phyloP scores from a whole-genome alignment of 2,888 invertebrate genomes.

The Hyposoter dolosus region DNA sequence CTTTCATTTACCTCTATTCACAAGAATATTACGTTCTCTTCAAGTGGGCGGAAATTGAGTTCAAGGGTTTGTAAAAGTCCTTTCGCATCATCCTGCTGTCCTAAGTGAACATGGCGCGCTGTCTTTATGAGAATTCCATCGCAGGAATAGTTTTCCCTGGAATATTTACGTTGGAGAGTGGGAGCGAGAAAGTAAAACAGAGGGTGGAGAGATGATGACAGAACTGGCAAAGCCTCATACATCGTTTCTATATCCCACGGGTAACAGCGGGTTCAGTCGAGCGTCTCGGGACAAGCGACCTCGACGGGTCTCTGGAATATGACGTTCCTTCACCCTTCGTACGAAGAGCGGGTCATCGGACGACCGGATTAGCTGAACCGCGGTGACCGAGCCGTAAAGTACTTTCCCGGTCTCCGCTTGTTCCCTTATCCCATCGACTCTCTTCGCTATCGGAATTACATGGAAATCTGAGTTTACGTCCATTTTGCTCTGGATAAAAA shows the following conservation, averaged over 20 bases:
- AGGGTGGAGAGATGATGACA: conserved; percentile 22
- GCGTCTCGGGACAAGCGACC: conserved; percentile 61
- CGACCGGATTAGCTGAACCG: conserved; percentile 63
- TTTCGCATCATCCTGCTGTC: conserved; percentile 37
- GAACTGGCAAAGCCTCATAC: conserved; percentile 53
- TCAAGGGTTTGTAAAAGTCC: conserved; percentile 41
- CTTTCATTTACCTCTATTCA: neutral
- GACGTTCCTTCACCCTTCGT: conserved; percentile 60
- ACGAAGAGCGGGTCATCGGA: conserved; percentile 60
- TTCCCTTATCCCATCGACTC: conserved; percentile 36
- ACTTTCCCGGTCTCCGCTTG: conserved; percentile 11
- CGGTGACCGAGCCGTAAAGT: conserved; percentile 44
- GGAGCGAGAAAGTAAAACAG: conserved; percentile 10
- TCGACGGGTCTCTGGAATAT: conserved; percentile 58
- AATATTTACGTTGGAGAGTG: conserved; percentile 37
- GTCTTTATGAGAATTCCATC: conserved; percentile 78
- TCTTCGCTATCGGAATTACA: conserved; percentile 20
- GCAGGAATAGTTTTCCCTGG: conserved; percentile 77
- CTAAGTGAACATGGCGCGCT: conserved; percentile 45
- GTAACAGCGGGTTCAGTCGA: conserved; percentile 60
- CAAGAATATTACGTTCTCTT: neutral
- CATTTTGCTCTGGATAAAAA: conserved; percentile 10
- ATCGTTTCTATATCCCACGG: conserved; percentile 48
- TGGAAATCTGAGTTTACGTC: conserved; percentile 22
- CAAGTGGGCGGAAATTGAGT: conserved; percentile 14